Evolutionary conservation across 2,888 invertebrate genomes (phyloP).

Genomic region (Lordiphosa andalusiaca): DNA sequence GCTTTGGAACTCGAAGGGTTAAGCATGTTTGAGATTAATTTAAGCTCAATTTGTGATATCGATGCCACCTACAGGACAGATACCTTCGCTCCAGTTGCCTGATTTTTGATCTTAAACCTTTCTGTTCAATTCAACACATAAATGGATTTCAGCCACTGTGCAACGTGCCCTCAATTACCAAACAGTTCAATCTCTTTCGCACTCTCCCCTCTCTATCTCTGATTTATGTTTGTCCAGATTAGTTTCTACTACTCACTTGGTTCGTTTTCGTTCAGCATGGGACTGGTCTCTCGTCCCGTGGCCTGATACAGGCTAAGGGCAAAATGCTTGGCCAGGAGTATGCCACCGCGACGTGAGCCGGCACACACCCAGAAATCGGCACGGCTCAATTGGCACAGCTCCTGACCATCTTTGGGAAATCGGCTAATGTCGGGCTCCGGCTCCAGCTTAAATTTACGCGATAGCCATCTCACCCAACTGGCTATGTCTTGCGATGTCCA

Average conservation of each 20-base stretch:
- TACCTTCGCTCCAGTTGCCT: no score
- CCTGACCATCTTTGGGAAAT: constrained; percentile 83
- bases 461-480: constrained; percentile 85
- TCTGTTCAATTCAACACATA: no score
- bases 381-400: constrained; percentile 83
- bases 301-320: constrained; percentile 83
- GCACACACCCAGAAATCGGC: constrained; percentile 83
- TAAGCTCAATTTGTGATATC: no score
- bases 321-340: constrained; percentile 83
- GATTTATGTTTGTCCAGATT: constrained; percentile 62
- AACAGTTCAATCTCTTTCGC: constrained; percentile 54
- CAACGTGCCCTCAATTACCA: constrained; percentile 64
- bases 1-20: no score
- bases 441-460: constrained; percentile 83
- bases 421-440: constrained; percentile 81
- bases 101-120: no score
- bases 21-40: no score
- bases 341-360: constrained; percentile 81
- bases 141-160: no score
- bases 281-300: constrained; percentile 83
- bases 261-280: constrained; percentile 82
- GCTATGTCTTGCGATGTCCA: constrained; percentile 83
- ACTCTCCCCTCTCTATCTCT: constrained; percentile 23
- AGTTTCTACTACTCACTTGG: constrained; percentile 75
- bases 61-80: no score